These are phyloP conservation scores for Eretmochelys imbricata DNA, from an alignment of 2,113 vertebrate species.

Conservation along the genomic window DNA sequence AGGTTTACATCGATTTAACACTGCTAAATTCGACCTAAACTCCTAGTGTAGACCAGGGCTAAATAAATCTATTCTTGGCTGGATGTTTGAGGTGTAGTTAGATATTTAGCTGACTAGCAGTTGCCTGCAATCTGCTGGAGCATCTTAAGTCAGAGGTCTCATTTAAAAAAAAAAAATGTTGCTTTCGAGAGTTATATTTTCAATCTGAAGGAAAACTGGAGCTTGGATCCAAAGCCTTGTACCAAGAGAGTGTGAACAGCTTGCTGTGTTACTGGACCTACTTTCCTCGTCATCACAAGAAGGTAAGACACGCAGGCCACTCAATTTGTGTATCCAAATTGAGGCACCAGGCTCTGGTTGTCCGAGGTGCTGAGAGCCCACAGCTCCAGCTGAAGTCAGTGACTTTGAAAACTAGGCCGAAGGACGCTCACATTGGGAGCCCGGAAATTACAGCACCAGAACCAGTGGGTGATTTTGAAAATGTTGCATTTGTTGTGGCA, in stretches of 20 bases:
- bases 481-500: not conserved
- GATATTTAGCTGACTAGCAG: not conserved
- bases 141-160: not conserved
- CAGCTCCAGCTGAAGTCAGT: not conserved
- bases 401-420: not conserved
- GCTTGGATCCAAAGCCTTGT: not conserved
- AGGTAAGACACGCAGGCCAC: not conserved
- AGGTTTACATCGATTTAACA: no score
- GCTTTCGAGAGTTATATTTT: not conserved
- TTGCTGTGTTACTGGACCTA: not conserved
- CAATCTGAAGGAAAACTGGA: not conserved
- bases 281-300: not conserved
- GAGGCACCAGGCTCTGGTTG: not conserved
- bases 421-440: not conserved
- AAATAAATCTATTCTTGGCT: not conserved
- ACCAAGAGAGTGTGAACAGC: not conserved
- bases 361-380: not conserved
- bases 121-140: not conserved
- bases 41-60: no score
- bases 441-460: not conserved
- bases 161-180: accelerated
- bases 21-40: no score
- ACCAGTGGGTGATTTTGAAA: not conserved
- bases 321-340: not conserved
- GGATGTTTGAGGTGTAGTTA: not conserved